phyloP scores from a whole-genome alignment of 2,797 vertebrate species.

The Myotis vivesi region DNA sequence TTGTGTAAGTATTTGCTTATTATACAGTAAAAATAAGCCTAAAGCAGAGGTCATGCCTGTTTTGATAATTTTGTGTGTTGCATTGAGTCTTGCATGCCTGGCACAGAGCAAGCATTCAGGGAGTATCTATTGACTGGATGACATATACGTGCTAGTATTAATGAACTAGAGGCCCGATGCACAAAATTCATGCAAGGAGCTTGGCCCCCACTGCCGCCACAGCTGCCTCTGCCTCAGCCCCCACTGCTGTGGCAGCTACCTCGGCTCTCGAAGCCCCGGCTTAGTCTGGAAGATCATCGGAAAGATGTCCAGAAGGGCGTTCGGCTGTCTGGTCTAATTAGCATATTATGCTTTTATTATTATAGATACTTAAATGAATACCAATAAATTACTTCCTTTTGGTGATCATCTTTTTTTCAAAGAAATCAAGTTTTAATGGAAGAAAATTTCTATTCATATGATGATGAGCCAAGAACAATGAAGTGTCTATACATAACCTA shows the following conservation, averaged over 20 bases:
- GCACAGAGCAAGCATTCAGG: not conserved
- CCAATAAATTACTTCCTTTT: not conserved
- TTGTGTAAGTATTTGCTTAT: not conserved
- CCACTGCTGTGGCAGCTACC: no score
- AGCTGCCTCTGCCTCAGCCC: no score
- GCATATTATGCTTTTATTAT: no score
- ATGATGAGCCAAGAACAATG: not conserved
- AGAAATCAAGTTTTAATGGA: not conserved
- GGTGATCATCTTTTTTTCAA: not conserved
- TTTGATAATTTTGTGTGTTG: not conserved
- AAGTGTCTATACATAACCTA: not conserved
- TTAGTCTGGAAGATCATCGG: no score
- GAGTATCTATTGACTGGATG: not conserved
- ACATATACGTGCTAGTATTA: not conserved
- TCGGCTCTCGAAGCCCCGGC: no score
- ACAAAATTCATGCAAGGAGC: no score
- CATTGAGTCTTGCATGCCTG: not conserved
- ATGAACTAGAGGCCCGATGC: not conserved
- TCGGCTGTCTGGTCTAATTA: no score
- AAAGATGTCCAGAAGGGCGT: no score
- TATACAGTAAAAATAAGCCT: not conserved
- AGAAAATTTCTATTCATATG: not conserved
- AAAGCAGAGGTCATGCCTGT: not conserved
- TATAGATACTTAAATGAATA: not conserved
- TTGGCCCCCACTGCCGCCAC: no score